phyloP scores from a whole-genome alignment of 2,113 vertebrate species.

The Otocyon megalotis region DNA sequence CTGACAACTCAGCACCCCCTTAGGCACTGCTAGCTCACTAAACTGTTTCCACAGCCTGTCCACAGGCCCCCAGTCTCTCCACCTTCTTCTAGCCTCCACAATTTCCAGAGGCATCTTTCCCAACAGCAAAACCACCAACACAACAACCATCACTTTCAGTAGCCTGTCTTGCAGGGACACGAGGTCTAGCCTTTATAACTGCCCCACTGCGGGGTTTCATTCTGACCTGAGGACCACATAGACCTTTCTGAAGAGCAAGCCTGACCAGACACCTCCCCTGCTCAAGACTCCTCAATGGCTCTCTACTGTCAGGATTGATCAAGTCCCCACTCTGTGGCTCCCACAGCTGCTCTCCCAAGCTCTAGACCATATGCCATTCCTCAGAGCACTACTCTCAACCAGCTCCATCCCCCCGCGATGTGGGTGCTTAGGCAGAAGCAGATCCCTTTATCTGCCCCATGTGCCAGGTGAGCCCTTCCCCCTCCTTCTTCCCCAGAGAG shows the following conservation, averaged over 20 bases:
- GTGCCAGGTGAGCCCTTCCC: not conserved
- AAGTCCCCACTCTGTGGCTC: not conserved
- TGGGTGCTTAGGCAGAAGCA: too few relatives aligned
- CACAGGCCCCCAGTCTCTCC: not conserved
- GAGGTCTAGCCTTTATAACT: not conserved
- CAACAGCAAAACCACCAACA: not conserved
- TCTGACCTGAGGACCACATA: not conserved
- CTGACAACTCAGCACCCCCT: too few relatives aligned
- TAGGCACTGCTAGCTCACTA: not conserved
- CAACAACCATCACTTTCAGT: not conserved
- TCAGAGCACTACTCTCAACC: not conserved
- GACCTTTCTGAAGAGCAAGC: not conserved
- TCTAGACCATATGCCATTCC: fast-evolving
- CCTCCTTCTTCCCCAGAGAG: not conserved
- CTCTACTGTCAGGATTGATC: not conserved
- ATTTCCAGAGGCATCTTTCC: not conserved
- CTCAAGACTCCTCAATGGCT: not conserved
- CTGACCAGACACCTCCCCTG: not conserved
- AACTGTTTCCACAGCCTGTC: not conserved
- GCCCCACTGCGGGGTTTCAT: not conserved
- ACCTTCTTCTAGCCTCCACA: not conserved
- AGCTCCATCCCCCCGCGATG: fast-evolving
- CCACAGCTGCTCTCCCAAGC: not conserved
- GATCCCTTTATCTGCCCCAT: not conserved
- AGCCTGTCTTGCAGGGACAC: not conserved